These are phyloP conservation scores for Hippocampus barbouri DNA, from an alignment of 2,113 vertebrate genomes.

Conservation along the genomic window DNA sequence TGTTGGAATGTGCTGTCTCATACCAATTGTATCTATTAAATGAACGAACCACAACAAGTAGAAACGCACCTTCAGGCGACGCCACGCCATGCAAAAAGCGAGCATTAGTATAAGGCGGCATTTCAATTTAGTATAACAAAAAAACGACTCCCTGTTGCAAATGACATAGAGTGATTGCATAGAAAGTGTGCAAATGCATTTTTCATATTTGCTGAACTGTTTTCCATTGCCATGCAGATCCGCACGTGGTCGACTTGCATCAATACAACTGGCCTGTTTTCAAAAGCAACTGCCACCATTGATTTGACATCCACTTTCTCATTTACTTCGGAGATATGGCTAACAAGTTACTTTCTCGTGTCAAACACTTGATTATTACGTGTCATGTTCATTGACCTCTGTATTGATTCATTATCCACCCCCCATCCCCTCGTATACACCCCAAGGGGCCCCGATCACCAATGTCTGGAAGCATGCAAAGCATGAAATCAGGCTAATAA, in stretches of 20 bases:
- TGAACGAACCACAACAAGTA: background rate
- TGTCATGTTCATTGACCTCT: slow-evolving; percentile 55
- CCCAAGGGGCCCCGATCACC: slow-evolving; percentile 12
- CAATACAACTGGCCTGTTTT: background rate
- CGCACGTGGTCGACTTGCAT: background rate
- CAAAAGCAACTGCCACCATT: slow-evolving; percentile 3
- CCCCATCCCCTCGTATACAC: background rate
- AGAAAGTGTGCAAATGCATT: background rate
- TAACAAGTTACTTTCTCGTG: slow-evolving; percentile 18
- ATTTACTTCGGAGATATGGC: slow-evolving; percentile 17
- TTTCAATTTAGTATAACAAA: no score
- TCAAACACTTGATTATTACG: slow-evolving; percentile 30
- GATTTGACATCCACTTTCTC: slow-evolving; percentile 17
- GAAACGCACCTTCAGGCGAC: background rate
- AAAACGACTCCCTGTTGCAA: no score
- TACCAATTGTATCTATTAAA: background rate
- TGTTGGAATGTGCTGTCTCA: background rate
- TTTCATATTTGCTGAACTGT: background rate
- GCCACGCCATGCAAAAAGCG: background rate
- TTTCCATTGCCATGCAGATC: background rate
- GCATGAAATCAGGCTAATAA: slow-evolving; percentile 6
- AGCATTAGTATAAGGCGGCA: background rate
- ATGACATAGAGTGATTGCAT: no score
- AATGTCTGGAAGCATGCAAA: slow-evolving; percentile 45
- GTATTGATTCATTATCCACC: slow-evolving; percentile 46